Evolutionary conservation across 2,113 vertebrate genomes (phyloP).

Genomic region (Brachyhypopomus occidentalis): DNA sequence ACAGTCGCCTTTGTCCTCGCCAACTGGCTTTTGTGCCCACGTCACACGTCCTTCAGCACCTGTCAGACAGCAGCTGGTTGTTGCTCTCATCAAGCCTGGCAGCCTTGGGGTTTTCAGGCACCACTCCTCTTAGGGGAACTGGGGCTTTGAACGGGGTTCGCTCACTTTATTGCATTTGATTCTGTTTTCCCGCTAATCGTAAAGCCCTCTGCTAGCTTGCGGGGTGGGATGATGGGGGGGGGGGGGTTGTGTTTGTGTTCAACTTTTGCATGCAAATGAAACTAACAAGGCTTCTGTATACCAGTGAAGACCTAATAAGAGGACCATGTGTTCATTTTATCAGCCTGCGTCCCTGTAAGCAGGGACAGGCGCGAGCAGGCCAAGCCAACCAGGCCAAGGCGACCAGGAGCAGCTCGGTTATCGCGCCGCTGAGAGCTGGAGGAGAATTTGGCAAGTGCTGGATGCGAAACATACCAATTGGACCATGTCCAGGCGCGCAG

Average conservation of each 20-base stretch:
- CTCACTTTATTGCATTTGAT: neutral
- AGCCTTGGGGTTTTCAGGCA: neutral
- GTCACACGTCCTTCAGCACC: too few species aligned
- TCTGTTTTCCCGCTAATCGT: neutral
- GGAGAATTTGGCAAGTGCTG: neutral
- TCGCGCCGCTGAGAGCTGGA: neutral
- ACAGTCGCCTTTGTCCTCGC: slow-evolving; percentile 27
- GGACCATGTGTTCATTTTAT: neutral
- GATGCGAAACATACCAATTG: neutral
- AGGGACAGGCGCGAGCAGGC: neutral
- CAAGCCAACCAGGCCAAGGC: neutral
- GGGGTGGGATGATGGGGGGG: too few species aligned
- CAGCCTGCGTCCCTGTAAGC: neutral
- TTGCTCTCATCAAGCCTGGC: neutral
- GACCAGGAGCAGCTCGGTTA: neutral
- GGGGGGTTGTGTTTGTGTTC: neutral
- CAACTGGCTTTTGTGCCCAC: slow-evolving; percentile 6
- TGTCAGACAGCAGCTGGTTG: slow-evolving; percentile 19
- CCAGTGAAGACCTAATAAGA: neutral
- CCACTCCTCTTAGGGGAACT: slow-evolving; percentile 1
- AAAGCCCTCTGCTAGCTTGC: neutral
- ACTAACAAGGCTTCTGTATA: neutral
- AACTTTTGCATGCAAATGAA: neutral
- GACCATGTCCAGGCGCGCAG: neutral
- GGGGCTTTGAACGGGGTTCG: neutral